Evolutionary conservation across 2,888 invertebrate species (phyloP), one percentile per base, ranked within the genome.

Genomic region (Gonocerus acuteangulatus): DNA sequence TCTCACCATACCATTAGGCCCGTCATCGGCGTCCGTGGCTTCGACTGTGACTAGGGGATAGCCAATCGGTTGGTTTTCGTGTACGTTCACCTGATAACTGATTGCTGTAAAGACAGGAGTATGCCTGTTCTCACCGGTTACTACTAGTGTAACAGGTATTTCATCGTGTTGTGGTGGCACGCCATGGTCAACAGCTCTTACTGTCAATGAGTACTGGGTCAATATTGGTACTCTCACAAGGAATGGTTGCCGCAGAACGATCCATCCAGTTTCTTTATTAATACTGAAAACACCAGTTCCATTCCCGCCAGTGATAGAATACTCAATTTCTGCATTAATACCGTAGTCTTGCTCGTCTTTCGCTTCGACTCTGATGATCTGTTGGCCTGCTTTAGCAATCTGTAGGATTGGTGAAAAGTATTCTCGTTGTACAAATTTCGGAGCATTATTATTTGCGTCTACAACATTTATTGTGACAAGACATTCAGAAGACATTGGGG

Each of bases 361-460:
- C 0, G 92, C 92, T 57, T 80, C 74, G 3, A 93, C 77, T 71
- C 82, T 83, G 9, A 89, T 76, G 16, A 95, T 80, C 66, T 81
- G 81, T 72, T 87, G 86, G 1, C 87, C 88, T 3, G 82, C 72
- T 0, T 76, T 74, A 0, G 88, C 87, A 67, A 84, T 85, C 72
- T 88, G 86, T 0, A 91, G 89, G 1, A 93, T 86, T 0, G 92
- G 89, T 1, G 87, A 83, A 45, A 91, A 79, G 71, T 87, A 90
- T 67, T 84, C 82, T 44, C 81, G 75, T 51, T 83, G 77, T 68
- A 84, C 83, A 72, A 95, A 95, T 70, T 82, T 83, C 0, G 95
- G 95, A 6, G 90, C 82, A 73, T 93, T 89, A 72, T 94, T 92
- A 73, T 95, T 95, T 2, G 91, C 90, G 73, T 95, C 93, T 0